These are phyloP conservation scores for Hydrolagus affinis DNA, from an alignment of 2,113 vertebrate species.

Conservation along the genomic window DNA sequence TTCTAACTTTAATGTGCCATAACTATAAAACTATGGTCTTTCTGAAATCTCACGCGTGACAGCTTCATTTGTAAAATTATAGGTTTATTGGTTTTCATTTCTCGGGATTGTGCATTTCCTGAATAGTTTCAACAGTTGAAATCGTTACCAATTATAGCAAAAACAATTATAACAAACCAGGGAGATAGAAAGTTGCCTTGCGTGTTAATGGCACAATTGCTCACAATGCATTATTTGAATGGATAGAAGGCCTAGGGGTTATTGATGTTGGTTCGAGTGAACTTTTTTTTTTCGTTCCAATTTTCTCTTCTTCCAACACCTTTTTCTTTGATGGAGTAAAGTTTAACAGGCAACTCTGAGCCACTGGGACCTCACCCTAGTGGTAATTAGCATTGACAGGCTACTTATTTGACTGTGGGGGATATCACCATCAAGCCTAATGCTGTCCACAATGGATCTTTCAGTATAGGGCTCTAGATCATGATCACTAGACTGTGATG, in stretches of 20 bases:
- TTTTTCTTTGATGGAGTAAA: background rate
- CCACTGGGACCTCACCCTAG: no score
- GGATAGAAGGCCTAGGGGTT: no score
- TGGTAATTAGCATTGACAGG: no score
- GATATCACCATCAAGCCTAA: no score
- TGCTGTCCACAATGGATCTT: no score
- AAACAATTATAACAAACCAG: background rate
- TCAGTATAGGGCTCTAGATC: no score
- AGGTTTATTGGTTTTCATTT: background rate
- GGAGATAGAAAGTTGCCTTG: background rate
- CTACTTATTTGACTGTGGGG: no score
- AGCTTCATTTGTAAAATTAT: background rate
- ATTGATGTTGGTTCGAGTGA: no score
- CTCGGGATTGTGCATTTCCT: no score
- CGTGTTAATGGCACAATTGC: background rate
- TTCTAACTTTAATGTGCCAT: background rate
- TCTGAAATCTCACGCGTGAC: background rate
- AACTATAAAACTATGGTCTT: background rate
- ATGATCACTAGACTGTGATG: no score
- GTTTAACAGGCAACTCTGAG: background rate
- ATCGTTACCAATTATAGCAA: background rate
- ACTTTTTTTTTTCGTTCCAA: no score
- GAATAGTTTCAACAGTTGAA: background rate
- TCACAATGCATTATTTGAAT: background rate
- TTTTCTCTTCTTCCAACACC: background rate